Evolutionary conservation across 2,113 vertebrate genomes (phyloP).

Genomic region (Coturnix japonica): DNA sequence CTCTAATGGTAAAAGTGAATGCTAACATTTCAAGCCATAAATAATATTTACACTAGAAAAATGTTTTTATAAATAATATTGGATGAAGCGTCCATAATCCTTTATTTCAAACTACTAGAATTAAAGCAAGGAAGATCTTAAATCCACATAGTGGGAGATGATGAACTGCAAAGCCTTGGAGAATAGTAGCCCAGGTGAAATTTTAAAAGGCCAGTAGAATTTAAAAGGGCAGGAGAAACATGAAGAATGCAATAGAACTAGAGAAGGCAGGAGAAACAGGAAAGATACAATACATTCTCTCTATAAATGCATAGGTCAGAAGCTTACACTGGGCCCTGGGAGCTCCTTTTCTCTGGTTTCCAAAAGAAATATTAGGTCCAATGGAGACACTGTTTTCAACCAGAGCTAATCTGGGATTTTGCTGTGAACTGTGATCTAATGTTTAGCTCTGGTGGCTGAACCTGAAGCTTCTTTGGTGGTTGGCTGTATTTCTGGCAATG

Average conservation of each 20-base stretch:
- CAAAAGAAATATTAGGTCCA: neutral
- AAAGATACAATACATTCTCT: neutral
- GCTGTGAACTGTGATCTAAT: neutral
- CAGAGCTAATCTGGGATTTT: neutral
- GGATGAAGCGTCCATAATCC: neutral
- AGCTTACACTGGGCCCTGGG: neutral
- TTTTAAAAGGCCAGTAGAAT: neutral
- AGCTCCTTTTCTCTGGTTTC: neutral
- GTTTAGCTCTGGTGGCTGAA: neutral
- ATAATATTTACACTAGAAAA: neutral
- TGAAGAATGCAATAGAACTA: neutral
- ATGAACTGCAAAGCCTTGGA: neutral
- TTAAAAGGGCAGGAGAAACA: neutral
- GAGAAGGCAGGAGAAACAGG: neutral
- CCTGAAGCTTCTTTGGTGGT: neutral
- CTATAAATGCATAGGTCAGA: neutral
- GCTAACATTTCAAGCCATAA: neutral
- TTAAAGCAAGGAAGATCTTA: neutral
- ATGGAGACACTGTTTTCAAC: neutral
- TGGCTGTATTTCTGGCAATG: neutral
- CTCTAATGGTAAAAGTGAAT: conserved; percentile 56
- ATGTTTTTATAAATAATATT: neutral
- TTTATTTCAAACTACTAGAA: neutral
- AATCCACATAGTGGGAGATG: neutral
- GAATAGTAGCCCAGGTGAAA: neutral